A percentile compares a stretch with the other conserved stretches of the same genome.
Conservation (phyloP, 2,888 invertebrate genomes). For the Acrobasis consociella region DNA sequence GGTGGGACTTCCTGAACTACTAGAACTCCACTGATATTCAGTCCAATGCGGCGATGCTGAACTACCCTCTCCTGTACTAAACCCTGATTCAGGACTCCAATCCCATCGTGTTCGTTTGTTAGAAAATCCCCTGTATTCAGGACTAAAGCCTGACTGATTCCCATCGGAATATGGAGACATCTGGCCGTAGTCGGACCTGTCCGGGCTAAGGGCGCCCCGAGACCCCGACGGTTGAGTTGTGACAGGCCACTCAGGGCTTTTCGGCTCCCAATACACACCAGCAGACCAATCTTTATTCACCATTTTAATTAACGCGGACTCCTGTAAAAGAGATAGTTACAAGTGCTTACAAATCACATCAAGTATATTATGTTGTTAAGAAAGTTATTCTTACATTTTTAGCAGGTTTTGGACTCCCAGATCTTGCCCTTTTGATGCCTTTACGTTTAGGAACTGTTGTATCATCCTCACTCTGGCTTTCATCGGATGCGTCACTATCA, state of each 20-base stretch:
- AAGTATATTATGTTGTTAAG: background rate
- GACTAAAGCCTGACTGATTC: slow-evolving; percentile 67
- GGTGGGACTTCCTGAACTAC: slow-evolving; percentile 74
- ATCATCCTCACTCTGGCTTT: slow-evolving; percentile 64
- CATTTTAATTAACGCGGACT: slow-evolving; percentile 63
- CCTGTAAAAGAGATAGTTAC: slow-evolving; percentile 44
- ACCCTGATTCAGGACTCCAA: slow-evolving; percentile 73
- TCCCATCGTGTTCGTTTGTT: slow-evolving; percentile 60
- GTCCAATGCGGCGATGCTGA: slow-evolving; percentile 63
- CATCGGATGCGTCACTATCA: slow-evolving; percentile 67
- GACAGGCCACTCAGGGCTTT: slow-evolving; percentile 66
- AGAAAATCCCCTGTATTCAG: slow-evolving; percentile 53
- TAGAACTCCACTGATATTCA: slow-evolving; percentile 81
- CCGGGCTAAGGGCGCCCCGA: slow-evolving; percentile 58
- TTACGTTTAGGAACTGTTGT: slow-evolving; percentile 44
- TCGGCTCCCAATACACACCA: slow-evolving; percentile 73
- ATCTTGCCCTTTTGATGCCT: slow-evolving; percentile 57
- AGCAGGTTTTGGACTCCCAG: slow-evolving; percentile 53
- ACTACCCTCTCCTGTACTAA: slow-evolving; percentile 62
- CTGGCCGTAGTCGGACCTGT: slow-evolving; percentile 53
- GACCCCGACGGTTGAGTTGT: slow-evolving; percentile 45
- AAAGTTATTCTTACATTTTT: slow-evolving; percentile 54
- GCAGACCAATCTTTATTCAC: slow-evolving; percentile 72
- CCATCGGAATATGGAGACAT: slow-evolving; percentile 67
- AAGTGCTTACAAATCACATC: background rate